Conservation (phyloP, 2,113 vertebrate genomes). For the Ammodytes dubius region DNA sequence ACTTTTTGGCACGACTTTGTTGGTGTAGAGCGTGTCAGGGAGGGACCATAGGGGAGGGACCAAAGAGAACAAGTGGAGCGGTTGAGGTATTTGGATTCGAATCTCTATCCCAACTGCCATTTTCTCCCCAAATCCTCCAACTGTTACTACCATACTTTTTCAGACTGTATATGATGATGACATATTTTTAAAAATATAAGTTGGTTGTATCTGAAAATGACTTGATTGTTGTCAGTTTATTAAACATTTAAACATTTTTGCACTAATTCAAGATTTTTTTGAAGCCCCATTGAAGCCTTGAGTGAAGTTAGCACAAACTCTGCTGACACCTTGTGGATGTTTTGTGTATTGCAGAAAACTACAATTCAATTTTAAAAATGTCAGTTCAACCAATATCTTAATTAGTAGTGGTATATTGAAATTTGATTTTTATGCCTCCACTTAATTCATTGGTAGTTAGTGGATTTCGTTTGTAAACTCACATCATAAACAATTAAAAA, state of each 20-base stretch:
- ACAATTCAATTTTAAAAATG: not conserved
- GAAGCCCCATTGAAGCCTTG: not conserved
- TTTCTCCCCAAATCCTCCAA: not conserved
- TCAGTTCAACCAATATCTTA: not conserved
- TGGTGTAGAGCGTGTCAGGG: no score
- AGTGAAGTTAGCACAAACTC: fast-evolving
- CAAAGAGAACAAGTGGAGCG: no score
- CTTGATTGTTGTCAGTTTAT: not conserved
- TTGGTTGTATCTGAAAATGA: not conserved
- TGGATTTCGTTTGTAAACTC: no score
- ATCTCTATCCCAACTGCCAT: no score
- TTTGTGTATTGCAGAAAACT: not conserved
- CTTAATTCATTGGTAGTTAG: no score
- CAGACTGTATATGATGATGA: not conserved
- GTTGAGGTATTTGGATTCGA: no score
- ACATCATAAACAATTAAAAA: no score
- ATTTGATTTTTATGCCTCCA: not conserved
- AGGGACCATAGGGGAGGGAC: no score
- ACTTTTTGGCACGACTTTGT: no score
- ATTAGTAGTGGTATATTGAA: not conserved
- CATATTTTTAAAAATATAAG: not conserved
- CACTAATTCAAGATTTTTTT: no score
- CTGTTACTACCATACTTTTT: not conserved
- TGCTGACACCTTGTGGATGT: conserved; percentile 38
- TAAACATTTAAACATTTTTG: not conserved